Evolutionary conservation across 2,113 vertebrate species (phyloP).

Genomic region (Chaetops frenatus): DNA sequence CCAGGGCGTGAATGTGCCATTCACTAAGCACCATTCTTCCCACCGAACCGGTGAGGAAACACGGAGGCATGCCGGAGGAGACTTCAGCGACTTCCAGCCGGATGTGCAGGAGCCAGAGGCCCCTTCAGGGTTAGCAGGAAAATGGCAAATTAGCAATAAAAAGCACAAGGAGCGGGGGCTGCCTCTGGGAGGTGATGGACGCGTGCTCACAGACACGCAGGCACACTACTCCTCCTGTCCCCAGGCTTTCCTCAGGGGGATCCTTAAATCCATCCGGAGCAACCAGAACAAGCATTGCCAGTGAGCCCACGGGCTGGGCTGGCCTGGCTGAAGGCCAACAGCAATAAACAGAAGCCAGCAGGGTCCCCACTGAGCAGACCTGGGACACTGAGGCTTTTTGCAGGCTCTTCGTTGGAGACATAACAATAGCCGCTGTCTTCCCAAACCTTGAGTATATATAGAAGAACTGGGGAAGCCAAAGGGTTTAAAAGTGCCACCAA

Average conservation of each 20-base stretch:
- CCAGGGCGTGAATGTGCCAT: background rate
- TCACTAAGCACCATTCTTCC: background rate
- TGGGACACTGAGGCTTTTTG: background rate
- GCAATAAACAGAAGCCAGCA: background rate
- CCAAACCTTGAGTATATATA: background rate
- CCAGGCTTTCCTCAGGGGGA: background rate
- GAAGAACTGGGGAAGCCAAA: background rate
- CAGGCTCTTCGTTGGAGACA: accelerated
- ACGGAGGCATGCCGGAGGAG: background rate
- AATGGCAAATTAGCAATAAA: background rate
- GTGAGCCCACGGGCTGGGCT: background rate
- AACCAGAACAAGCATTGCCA: background rate
- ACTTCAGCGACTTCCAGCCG: background rate
- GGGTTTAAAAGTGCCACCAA: background rate
- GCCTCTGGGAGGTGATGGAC: background rate
- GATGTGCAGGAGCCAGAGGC: background rate
- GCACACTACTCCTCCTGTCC: background rate
- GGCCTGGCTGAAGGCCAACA: background rate
- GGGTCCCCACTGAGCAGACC: background rate
- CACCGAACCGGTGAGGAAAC: background rate
- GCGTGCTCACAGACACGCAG: background rate
- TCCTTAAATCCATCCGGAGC: background rate
- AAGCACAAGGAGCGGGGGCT: background rate
- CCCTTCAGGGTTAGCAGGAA: background rate
- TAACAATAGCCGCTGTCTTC: background rate